phyloP scores from a whole-genome alignment of 1,140 invertebrate species.

The Teleopsis dalmanni region DNA sequence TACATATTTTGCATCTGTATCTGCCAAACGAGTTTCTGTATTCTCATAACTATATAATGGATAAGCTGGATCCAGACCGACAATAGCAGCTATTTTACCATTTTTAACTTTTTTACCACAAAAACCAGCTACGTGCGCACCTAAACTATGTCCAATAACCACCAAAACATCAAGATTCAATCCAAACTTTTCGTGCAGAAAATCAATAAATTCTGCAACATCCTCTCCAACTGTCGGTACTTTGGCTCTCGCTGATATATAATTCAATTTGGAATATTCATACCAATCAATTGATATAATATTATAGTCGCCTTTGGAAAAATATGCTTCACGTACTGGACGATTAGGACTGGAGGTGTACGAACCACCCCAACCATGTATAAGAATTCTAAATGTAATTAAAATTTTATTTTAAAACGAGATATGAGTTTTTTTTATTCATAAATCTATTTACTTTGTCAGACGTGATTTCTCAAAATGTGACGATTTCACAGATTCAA shows the following conservation, averaged over 20 bases:
- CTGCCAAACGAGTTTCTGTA: slow-evolving; percentile 43
- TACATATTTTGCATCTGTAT: slow-evolving; percentile 52
- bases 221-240: slow-evolving; percentile 8
- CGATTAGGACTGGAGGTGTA: slow-evolving; percentile 11
- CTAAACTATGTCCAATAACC: slow-evolving; percentile 30
- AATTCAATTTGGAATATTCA: slow-evolving; percentile 45
- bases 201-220: slow-evolving; percentile 17
- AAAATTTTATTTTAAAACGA: neutral
- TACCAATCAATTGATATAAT: slow-evolving; percentile 50
- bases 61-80: slow-evolving; percentile 43
- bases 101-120: slow-evolving; percentile 20
- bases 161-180: slow-evolving; percentile 11
- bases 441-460: slow-evolving; percentile 4
- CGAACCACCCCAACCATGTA: slow-evolving; percentile 18
- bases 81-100: slow-evolving; percentile 23
- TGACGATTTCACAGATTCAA: slow-evolving; percentile 7
- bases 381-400: slow-evolving; percentile 14
- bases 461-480: slow-evolving; percentile 5
- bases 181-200: slow-evolving; percentile 13
- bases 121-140: slow-evolving; percentile 44
- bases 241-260: slow-evolving; percentile 44
- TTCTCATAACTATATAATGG: slow-evolving; percentile 16
- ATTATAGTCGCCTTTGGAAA: slow-evolving; percentile 43
- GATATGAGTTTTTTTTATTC: neutral
- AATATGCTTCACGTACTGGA: slow-evolving; percentile 35